Evolutionary conservation across 2,797 vertebrate genomes (phyloP), one percentile per base, ranked within the genome.

Genomic region (Melanotaenia nigrans): DNA sequence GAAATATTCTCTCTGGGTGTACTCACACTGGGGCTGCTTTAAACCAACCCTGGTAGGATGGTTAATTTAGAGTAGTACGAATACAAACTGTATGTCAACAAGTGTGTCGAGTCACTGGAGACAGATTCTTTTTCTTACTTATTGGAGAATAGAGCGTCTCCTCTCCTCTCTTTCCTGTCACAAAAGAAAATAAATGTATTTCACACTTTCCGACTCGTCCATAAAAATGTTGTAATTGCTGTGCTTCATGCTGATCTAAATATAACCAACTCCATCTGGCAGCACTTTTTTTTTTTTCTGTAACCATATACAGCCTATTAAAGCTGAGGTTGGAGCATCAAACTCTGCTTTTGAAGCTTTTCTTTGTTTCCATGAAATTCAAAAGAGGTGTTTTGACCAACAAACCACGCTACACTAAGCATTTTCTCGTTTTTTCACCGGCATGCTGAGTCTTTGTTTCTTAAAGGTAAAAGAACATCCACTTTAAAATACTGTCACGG

Each of bases 401-500:
- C 65, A 55, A 62, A 18, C 49, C 2, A 2, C 60, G 40, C 18
- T 55, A n/a, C 35, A 54, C 11, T 62, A 38, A 55, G 47, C 13
- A 1, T 54, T 42, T 71, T 66, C 42, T 14, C 25, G 9, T 20
- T 72, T 78, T 69, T 54, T 33, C 53, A 38, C n/a, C 47, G 74
- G 65, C 57, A 70, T 13, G 49, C 49, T 25, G 9, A 51, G n/a
- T 61, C 59, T 74, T 76, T 71, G 13, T 62, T 5, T 62, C 28
- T 32, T 13, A 73, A 74, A 75, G 56, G 63, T 67, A 83, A 68
- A 81, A 63, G 62, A 81, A 73, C 7, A 71, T 64, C 51, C 5
- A 13, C 51, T 77, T 84, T 68, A 80, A 85, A 85, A 79, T 36
- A 69, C 61, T 67, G 68, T 76, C 73, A 73, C 30, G 22, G 65